Percentiles rank a stretch among this genome's conserved stretches.
These are phyloP conservation scores for Amblyopsis hoosieri DNA, from an alignment of 2,797 vertebrate genomes.

Conservation along the genomic window DNA sequence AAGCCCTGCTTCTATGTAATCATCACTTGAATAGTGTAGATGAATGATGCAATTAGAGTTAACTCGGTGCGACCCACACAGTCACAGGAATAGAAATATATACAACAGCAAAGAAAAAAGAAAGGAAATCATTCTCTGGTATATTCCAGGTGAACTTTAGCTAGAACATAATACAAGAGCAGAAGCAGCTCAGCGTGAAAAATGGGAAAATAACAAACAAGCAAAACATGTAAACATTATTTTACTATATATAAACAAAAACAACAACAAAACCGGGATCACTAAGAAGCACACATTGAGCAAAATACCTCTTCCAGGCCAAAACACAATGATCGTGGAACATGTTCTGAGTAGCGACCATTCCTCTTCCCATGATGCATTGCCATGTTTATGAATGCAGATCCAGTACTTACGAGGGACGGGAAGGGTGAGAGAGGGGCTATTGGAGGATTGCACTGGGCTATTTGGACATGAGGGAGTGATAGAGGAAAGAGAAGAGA, in stretches of 20 bases:
- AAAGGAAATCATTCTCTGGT: no score
- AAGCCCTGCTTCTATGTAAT: no score
- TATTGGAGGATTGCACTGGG: slow-evolving; percentile 16
- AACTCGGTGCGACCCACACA: no score
- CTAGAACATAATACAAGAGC: no score
- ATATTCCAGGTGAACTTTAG: no score
- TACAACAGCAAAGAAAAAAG: no score
- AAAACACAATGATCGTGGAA: slow-evolving; percentile 56
- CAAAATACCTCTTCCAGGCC: slow-evolving; percentile 58
- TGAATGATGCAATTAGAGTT: no score
- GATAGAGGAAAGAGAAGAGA: slow-evolving; percentile 34
- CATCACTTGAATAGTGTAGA: no score
- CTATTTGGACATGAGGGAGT: slow-evolving; percentile 38
- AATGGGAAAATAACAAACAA: slow-evolving; percentile 19
- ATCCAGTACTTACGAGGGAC: slow-evolving; percentile 41
- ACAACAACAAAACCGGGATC: slow-evolving; percentile 43
- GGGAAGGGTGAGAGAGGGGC: slow-evolving; percentile 37
- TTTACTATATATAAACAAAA: not conserved
- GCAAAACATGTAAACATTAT: not conserved
- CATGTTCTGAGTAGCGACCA: slow-evolving; percentile 62
- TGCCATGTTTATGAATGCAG: slow-evolving; percentile 54
- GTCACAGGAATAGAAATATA: no score
- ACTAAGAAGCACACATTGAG: slow-evolving; percentile 41
- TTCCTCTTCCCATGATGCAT: slow-evolving; percentile 65
- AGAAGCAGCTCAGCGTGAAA: slow-evolving; percentile 38